Base-by-base conservation (phyloP, 2,888 invertebrate genomes). In the Stenotaenia linearis region DNA sequence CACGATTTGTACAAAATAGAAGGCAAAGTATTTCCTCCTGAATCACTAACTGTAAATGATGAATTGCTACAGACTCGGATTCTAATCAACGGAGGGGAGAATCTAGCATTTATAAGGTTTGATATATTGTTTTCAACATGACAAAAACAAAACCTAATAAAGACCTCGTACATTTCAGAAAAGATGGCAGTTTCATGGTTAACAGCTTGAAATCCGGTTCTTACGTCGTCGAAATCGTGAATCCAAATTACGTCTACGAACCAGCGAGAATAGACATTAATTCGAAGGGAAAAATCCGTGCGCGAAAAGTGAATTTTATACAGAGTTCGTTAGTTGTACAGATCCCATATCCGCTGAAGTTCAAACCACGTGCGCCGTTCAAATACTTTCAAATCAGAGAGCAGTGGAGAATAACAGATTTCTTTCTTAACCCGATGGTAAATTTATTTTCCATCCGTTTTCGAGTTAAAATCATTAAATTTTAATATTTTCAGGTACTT, bases 381-480 rank as follows among this genome's bases (percentile, higher is more conserved):
- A 91, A 92, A 83, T 96, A 95, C 87, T 99, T 98, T 88, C 96
- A 97, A 89, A 89, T 92, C 21, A 89, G 98, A 75, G 98, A 99
- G 86, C 97, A 98, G 85, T 98, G 97, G 97, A 90, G 97, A 85
- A 89, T 98, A 12, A 97, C 97, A 0, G 98, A 99, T 88, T 94
- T 98, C 87, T 87, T 99, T 37, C 94, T 97, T 86, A 97, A 95
- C 86, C 98, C 98, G 1, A 98, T 98, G 97, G 94, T 89, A 84
- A 83, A 83, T 77, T n/a, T n/a, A n/a, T n/a, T n/a, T n/a, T n/a
- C n/a, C n/a, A n/a, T n/a, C n/a, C n/a, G n/a, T n/a, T n/a, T n/a
- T n/a, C 10, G 18, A 6, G 25, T 25, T 28, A 12, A 74, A 18
- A n/a, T n/a, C n/a, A n/a, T n/a, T 30, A 74, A 74, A 74, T 45